Evolutionary conservation across 1,140 invertebrate species (phyloP).

Genomic region (Drosophila pandora): DNA sequence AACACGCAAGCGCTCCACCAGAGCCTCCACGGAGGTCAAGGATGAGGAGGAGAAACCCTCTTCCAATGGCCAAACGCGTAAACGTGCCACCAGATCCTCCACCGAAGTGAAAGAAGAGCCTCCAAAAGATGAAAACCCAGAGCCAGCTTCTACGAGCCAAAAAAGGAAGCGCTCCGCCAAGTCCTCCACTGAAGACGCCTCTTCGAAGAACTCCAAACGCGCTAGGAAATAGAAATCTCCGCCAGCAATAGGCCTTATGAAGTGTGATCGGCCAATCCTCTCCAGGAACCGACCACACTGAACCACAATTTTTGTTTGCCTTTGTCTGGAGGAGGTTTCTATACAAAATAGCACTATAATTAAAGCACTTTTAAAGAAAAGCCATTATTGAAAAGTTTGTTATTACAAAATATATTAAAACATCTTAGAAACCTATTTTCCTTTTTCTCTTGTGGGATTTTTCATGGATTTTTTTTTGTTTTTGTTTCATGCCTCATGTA

Average conservation of each 20-base stretch:
- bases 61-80: not conserved
- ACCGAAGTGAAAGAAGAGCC: not conserved
- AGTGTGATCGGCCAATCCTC: conserved; percentile 30
- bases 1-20: not conserved
- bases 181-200: conserved; percentile 1
- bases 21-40: not conserved
- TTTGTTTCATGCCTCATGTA: conserved; percentile 19
- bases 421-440: conserved; percentile 49
- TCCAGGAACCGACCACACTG: conserved; percentile 22
- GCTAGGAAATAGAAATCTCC: not conserved
- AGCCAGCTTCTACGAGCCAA: not conserved
- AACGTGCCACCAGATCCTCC: not conserved
- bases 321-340: conserved; percentile 8
- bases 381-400: conserved; percentile 13
- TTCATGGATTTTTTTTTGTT: conserved; percentile 1
- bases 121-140: not conserved
- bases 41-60: not conserved
- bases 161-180: conserved; percentile 22
- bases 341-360: not conserved
- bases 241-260: conserved; percentile 40
- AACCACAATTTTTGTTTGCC: conserved; percentile 5
- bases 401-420: conserved; percentile 49
- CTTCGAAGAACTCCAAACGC: conserved; percentile 8
- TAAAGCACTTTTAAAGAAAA: not conserved
- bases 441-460: conserved; percentile 15